Conservation (phyloP, 2,797 vertebrate species). For the Sebastiscus albofasciatus region DNA sequence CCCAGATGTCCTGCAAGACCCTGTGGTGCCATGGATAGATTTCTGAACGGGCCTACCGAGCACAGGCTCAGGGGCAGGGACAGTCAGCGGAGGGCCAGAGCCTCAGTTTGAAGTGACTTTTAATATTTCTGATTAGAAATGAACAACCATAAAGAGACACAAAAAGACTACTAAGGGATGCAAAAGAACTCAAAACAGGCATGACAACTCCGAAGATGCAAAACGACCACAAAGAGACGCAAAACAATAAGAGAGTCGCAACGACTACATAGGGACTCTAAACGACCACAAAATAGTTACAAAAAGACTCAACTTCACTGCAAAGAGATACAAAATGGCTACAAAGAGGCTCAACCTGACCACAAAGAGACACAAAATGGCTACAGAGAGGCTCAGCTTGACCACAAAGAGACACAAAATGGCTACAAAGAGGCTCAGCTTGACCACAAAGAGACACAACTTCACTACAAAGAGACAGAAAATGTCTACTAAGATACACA, state of each 20-base stretch:
- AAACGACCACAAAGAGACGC: not conserved
- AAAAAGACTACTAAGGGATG: not conserved
- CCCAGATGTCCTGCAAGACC: slow-evolving; percentile 17
- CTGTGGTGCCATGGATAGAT: not conserved
- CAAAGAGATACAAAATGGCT: not conserved
- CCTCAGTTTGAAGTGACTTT: not conserved
- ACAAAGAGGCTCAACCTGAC: not conserved
- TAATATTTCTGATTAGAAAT: not conserved
- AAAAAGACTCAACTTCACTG: not conserved
- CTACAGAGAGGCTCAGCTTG: not conserved
- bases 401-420: not conserved
- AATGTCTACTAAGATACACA: not conserved
- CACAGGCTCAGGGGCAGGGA: not conserved
- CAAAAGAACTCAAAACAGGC: not conserved
- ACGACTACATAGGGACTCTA: not conserved
- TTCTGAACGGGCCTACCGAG: not conserved
- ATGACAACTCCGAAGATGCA: not conserved
- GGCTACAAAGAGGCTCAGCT: too few species aligned
- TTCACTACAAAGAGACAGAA: not conserved
- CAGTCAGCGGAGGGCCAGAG: not conserved
- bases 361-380: not conserved
- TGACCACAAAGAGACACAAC: too few species aligned
- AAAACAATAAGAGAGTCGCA: not conserved
- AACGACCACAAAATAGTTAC: too few species aligned
- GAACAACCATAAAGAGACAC: not conserved